A percentile compares a stretch with the other conserved stretches of the same genome.
These are phyloP conservation scores for Anoplius nigerrimus DNA, from an alignment of 2,888 invertebrate genomes.

Conservation along the genomic window DNA sequence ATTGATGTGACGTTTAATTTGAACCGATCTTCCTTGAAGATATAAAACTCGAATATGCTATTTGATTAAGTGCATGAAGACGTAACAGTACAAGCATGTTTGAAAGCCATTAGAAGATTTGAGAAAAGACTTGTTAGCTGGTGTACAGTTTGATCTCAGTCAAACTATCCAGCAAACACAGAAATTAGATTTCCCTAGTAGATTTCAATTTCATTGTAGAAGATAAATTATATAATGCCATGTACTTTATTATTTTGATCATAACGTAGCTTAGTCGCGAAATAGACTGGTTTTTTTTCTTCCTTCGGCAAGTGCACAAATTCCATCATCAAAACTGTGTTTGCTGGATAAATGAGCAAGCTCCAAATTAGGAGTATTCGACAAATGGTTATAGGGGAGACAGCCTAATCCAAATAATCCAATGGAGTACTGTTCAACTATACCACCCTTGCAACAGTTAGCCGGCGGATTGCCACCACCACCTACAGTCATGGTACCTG, in stretches of 20 bases:
- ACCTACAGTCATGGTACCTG: constrained; percentile 89
- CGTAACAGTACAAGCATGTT: constrained; percentile 4
- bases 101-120: neutral
- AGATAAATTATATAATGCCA: no score
- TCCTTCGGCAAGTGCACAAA: no score
- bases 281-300: no score
- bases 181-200: neutral
- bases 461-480: constrained; percentile 75
- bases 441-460: constrained; percentile 87
- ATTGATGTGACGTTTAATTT: no score
- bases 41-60: no score
- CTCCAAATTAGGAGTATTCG: constrained; percentile 71
- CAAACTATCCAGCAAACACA: constrained; percentile 2
- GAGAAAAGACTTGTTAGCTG: constrained; percentile 8
- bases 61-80: neutral
- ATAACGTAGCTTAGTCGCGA: no score
- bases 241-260: no score
- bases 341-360: constrained; percentile 41
- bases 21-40: no score
- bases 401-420: constrained; percentile 91
- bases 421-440: constrained; percentile 90
- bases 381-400: constrained; percentile 75
- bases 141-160: constrained; percentile 2
- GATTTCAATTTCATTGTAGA: no score
- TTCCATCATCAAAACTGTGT: constrained; percentile 35